Base-by-base conservation (phyloP, 2,888 invertebrate species). In the Tuberolachnus salignus region DNA sequence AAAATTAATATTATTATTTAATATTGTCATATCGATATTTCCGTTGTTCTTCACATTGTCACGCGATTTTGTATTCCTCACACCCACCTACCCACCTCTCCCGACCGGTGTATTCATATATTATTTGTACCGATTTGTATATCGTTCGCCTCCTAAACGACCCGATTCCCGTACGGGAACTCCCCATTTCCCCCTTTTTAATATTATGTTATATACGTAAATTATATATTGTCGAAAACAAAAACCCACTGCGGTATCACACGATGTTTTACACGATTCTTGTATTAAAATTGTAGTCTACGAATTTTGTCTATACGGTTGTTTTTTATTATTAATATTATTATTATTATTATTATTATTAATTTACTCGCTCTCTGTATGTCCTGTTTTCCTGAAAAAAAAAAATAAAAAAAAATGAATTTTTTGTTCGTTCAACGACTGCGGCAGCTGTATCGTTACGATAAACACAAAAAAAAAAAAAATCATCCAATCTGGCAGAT, bases 231-330 rank as follows among this genome's bases (percentile, higher is more conserved):
- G 59, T 49, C 71, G 71, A 55, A 69, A 59, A 64, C 44, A 34
- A 49, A 72, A 75, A 59, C 67, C 75, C 75, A 67, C 57, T 67
- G 75, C 59, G 75, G 75, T 67, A 78, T 78, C 75, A 78, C 75
- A 78, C 75, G 59, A 78, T 78, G 75, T 78, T 78, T 78, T 78
- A 78, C 75, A 78, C 75, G 75, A 78, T 78, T 78, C 75, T 78
- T 78, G 75, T 78, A 78, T 59, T 78, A 78, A 75, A 74, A 78
- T 67, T 78, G 75, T 78, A 78, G 75, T 78, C 67, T 78, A 78
- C 67, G 59, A 78, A 67, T 78, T 78, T 67, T 67, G 67, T 78
- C 75, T 67, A 67, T 49, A 67, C 34, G n/a, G 23, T 55, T 49
- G 67, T 78, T 78, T 78, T 61, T 69, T 42, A 19, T 69, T 69